Percentiles rank a stretch among this genome's conserved stretches.
These are phyloP conservation scores for Idaea aversata DNA, from an alignment of 2,888 invertebrate genomes.

Conservation along the genomic window DNA sequence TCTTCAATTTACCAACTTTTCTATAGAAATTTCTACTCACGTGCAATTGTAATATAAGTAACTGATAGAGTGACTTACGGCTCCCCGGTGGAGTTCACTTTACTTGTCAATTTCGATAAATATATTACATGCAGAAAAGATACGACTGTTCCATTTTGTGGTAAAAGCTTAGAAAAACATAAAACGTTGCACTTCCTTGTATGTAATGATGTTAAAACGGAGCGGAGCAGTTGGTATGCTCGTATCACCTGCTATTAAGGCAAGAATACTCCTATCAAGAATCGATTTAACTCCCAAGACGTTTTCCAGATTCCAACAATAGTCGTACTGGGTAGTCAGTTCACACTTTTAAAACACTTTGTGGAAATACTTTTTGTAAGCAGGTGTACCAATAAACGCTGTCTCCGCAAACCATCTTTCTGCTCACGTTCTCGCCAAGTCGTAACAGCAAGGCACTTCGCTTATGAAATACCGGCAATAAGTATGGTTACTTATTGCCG, in stretches of 20 bases:
- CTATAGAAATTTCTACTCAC: constrained; percentile 51
- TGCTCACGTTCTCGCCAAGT: constrained; percentile 62
- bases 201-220: constrained; percentile 4
- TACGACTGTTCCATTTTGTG: constrained; percentile 2
- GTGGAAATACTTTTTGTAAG: constrained; percentile 45
- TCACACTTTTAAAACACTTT: constrained; percentile 39
- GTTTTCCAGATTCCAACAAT: constrained; percentile 21
- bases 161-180: constrained; percentile 1
- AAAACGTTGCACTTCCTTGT: constrained; percentile 13
- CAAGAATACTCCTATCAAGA: constrained; percentile 14
- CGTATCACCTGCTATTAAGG: constrained; percentile 19
- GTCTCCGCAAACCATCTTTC: constrained; percentile 52
- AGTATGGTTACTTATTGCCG: constrained; percentile 69
- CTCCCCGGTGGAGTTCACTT: neutral
- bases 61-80: constrained; percentile 45
- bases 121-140: constrained; percentile 5
- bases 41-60: constrained; percentile 53
- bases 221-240: constrained; percentile 19
- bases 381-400: constrained; percentile 66
- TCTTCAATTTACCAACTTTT: constrained; percentile 52
- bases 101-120: constrained; percentile 7
- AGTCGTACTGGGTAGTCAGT: constrained; percentile 15
- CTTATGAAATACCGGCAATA: constrained; percentile 67
- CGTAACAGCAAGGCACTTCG: constrained; percentile 63
- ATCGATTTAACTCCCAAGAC: constrained; percentile 14